A percentile compares a stretch with the other conserved stretches of the same genome.
Conservation (phyloP, 2,888 invertebrate species). For the Zelleria hepariella region DNA sequence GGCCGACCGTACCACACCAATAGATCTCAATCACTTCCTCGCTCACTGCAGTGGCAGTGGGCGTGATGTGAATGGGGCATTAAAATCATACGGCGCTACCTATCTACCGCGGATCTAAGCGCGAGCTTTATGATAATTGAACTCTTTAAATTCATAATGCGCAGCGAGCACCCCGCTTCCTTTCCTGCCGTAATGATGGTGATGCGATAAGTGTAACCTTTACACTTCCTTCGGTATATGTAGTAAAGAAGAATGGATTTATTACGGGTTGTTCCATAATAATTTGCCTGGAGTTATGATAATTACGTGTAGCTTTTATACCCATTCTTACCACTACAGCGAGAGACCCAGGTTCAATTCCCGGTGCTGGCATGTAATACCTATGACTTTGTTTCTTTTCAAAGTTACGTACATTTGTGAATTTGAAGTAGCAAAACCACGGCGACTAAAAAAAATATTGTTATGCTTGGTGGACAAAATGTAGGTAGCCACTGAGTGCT, state of each 20-base stretch:
- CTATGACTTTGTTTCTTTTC: no score
- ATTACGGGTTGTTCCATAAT: no score
- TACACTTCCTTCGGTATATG: conserved; percentile 46
- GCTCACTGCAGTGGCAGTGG: neutral
- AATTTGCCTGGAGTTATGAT: conserved; percentile 25
- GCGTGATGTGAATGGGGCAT: conserved; percentile 21
- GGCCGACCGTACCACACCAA: neutral
- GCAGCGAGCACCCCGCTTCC: conserved; percentile 49
- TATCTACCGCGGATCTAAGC: conserved; percentile 33
- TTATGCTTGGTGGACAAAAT: no score
- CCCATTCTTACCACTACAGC: no score
- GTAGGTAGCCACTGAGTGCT: no score
- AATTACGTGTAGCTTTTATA: no score
- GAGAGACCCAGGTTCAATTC: no score
- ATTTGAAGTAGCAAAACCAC: no score
- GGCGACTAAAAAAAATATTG: no score
- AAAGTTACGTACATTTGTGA: no score
- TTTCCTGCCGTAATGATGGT: conserved; percentile 52
- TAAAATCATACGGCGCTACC: conserved; percentile 41
- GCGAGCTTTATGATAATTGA: conserved; percentile 55
- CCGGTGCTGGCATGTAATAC: no score
- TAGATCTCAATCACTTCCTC: no score
- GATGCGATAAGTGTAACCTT: conserved; percentile 67
- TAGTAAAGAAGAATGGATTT: conserved; percentile 30
- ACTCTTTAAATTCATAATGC: conserved; percentile 62